Base-by-base conservation (phyloP, 2,797 vertebrate species). In the Cottoperca gobio region DNA sequence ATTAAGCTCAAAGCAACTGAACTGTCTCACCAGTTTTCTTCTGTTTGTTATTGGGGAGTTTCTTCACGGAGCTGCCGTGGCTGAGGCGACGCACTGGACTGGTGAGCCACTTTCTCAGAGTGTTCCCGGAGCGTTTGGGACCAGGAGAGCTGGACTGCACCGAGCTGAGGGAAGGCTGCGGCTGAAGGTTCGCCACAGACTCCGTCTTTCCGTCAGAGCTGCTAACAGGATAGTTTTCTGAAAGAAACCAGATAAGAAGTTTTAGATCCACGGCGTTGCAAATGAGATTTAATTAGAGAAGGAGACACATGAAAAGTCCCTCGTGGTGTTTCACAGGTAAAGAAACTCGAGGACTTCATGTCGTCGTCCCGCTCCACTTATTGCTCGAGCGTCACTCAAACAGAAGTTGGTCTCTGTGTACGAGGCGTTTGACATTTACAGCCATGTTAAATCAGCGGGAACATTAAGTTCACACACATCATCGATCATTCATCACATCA, bases 81-180 rank as follows among this genome's bases (percentile, higher is more conserved):
- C 98, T 98, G 67, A 99, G 96, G 19, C 97, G 95, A 7, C 98
- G 96, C 10, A 98, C 97, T 0, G 98, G 97, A 26, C 97, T 99
- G 0, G 97, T 98, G 78, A 99, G 82, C 98, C 97, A 99, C 69
- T 99, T 99, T 75, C 97, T 97, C 68, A 99, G 92, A 0, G 97
- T 98, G 93, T 99, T 99, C 19, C 96, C 92, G 0, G 97, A 97
- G 52, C 97, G 97, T 62, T 98, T 99, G 78, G 97, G 96, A 16
- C 97, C 97, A 0, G 97, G 97, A 3, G 97, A 98, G 86, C 96
- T 96, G 80, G 93, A 93, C 83, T 97, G 97, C 88, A 98, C 95
- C 26, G 98, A 98, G 92, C 93, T 97, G 89, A 98, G 95, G 11
- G 97, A 98, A 0, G 96, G 84, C 91, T 99, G 98, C 1, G 96